A percentile compares a stretch with the other conserved stretches of the same genome.
Evolutionary conservation across 2,113 vertebrate species (phyloP).

Genomic region (Pluvialis apricaria): DNA sequence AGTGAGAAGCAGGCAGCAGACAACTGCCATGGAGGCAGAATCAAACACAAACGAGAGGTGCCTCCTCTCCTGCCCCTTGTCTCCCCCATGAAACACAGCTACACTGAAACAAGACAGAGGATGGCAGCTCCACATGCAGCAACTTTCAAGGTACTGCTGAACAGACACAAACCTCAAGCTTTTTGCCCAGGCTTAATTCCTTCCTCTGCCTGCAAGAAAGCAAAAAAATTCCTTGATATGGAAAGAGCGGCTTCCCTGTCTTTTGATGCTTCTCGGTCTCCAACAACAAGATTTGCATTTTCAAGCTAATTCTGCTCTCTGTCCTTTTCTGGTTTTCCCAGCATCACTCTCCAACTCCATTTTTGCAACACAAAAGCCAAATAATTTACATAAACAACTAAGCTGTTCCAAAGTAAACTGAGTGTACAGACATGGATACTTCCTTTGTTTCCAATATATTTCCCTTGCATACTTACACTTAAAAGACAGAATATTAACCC

Average conservation of each 20-base stretch:
- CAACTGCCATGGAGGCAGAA: rapidly evolving
- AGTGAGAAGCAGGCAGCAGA: background rate
- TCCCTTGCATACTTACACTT: background rate
- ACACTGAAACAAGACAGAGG: background rate
- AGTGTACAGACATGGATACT: background rate
- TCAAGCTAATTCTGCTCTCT: background rate
- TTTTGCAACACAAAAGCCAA: background rate
- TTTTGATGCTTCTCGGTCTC: background rate
- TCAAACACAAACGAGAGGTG: rapidly evolving
- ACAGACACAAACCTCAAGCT: background rate
- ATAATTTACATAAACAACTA: background rate
- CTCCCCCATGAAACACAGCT: background rate
- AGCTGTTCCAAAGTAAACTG: background rate
- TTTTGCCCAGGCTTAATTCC: background rate
- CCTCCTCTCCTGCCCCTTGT: background rate
- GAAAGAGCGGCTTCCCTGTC: background rate
- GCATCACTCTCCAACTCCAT: background rate
- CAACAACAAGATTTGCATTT: background rate
- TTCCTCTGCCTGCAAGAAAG: background rate
- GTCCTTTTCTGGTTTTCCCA: background rate
- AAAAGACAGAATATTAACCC: background rate
- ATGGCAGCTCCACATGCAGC: background rate
- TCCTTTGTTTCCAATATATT: background rate
- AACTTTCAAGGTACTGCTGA: background rate
- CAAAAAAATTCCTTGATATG: background rate